Evolutionary conservation across 1,140 invertebrate species (phyloP).

Genomic region (Penaeus indicus): DNA sequence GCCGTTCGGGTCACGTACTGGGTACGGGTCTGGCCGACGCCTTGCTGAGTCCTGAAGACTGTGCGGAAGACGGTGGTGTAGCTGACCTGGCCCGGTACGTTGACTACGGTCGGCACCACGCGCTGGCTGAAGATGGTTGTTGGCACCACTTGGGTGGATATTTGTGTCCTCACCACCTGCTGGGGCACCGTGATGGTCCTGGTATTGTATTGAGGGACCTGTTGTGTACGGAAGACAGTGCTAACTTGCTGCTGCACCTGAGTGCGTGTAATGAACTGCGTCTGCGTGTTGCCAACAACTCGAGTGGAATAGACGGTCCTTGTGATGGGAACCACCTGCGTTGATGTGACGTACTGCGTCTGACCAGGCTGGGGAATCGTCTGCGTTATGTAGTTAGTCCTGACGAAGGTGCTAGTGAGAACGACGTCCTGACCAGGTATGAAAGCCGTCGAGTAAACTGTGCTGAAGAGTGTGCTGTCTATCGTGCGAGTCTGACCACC

Average conservation of each 20-base stretch:
- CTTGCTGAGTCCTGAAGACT: constrained; percentile 31
- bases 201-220: constrained; percentile 46
- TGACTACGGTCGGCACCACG: constrained; percentile 24
- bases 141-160: constrained; percentile 57
- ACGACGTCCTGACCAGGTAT: constrained; percentile 39
- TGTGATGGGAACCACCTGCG: constrained; percentile 50
- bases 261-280: constrained; percentile 46
- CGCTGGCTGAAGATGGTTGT: constrained; percentile 47
- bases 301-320: constrained; percentile 46
- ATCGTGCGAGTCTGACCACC: constrained; percentile 55
- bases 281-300: constrained; percentile 53
- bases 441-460: constrained; percentile 44
- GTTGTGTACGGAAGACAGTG: constrained; percentile 42
- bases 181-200: constrained; percentile 50
- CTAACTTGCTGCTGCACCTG: constrained; percentile 41
- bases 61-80: constrained; percentile 48
- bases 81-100: constrained; percentile 46
- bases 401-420: constrained; percentile 12
- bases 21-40: constrained; percentile 39
- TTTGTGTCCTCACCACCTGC: constrained; percentile 49
- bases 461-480: constrained; percentile 46
- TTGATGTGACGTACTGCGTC: constrained; percentile 46
- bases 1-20: constrained; percentile 38
- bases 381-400: constrained; percentile 40
- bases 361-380: constrained; percentile 50